Base-by-base conservation (phyloP, 2,797 vertebrate genomes). In the Eurystomus glaucurus region DNA sequence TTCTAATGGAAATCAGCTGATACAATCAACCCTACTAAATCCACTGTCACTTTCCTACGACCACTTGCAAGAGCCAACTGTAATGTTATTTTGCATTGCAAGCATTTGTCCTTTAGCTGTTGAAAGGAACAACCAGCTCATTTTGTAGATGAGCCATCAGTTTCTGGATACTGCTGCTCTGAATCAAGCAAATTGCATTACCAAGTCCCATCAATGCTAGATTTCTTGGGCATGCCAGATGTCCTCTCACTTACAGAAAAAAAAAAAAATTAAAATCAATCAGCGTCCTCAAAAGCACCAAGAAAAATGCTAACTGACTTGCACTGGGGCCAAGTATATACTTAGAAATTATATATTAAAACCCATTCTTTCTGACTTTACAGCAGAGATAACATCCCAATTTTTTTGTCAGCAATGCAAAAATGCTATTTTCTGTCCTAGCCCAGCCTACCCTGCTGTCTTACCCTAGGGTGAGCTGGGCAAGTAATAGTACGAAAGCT, bases 1-100 rank as follows among this genome's bases (percentile, higher is more conserved):
- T 65, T 85, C 9, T 31, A 76, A 90, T 58, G 43, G 77, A 91
- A 93, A 94, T 76, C 35, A 79, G 75, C 31, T 77, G 62, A 92
- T 82, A 87, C 11, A 85, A 82, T 82, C 81, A 82, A 69, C 29
- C 60, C 48, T 39, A 45, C 62, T 54, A 84, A 90, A 87, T 85
- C 66, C 77, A 81, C 57, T 75, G 35, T 45, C 70, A 51, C 26
- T 93, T 41, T 77, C 46, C 80, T 35, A 46, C 4, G 58, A 35
- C 11, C 35, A 50, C 35, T 69, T 79, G 45, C 14, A 88, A 74
- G 20, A 76, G 14, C 25, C 74, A 31, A 15, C 7, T 57, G 61
- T 45, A 78, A 58, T 10, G n/a, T 13, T 72, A 39, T 61, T 89
- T 89, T 62, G 77, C 78, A 60, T 26, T 23, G 57, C 33, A 52